These are phyloP conservation scores for Corythornis leucogaster DNA, from an alignment of 2,797 vertebrate genomes.

Conservation along the genomic window DNA sequence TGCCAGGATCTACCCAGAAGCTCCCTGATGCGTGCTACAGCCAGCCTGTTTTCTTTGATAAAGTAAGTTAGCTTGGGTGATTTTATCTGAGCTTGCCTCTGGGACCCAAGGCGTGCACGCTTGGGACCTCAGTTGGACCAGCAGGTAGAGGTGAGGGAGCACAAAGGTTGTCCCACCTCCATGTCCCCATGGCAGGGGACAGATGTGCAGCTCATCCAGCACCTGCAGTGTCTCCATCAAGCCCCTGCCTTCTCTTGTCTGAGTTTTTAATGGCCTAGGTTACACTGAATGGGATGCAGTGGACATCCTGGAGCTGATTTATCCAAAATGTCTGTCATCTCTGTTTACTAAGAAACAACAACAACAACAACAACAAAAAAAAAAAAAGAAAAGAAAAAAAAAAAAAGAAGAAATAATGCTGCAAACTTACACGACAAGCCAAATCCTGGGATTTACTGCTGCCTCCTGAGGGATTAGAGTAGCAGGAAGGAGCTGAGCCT, in stretches of 20 bases:
- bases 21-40: neutral
- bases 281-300: neutral
- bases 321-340: neutral
- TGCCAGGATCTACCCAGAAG: neutral
- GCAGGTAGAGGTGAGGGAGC: neutral
- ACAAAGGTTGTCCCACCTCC: neutral
- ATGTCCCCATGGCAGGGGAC: fast-evolving
- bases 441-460: conserved; percentile 44
- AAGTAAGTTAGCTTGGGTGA: neutral
- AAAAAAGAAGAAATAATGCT: neutral
- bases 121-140: neutral
- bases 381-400: neutral
- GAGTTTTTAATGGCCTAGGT: neutral
- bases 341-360: neutral
- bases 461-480: conserved; percentile 21
- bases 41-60: neutral
- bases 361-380: no score
- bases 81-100: neutral
- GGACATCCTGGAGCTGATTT: neutral
- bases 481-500: neutral
- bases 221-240: neutral
- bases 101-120: neutral
- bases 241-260: fast-evolving
- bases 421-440: neutral
- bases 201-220: neutral